Conservation (phyloP, 2,797 vertebrate species). For the Meda fulgida region DNA sequence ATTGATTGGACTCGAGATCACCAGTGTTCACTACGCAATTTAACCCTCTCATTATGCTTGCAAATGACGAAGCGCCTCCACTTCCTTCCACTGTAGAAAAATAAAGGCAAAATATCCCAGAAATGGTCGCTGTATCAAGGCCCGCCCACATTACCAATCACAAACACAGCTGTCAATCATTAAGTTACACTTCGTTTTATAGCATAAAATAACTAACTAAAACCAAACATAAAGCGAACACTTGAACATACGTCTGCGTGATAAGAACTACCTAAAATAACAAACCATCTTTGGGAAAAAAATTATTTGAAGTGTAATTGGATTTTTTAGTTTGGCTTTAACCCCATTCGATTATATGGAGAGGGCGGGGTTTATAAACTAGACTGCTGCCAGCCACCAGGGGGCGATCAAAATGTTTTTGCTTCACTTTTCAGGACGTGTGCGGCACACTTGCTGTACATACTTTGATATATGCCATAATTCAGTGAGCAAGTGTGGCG, state of each 20-base stretch:
- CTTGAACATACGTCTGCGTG: background rate
- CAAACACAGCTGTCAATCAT: background rate
- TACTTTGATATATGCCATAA: background rate
- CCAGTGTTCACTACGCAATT: background rate
- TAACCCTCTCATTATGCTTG: conserved; percentile 15
- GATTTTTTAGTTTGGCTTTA: background rate
- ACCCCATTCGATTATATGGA: background rate
- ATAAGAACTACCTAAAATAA: background rate
- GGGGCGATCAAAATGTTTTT: background rate
- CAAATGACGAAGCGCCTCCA: background rate
- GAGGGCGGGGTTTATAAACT: background rate
- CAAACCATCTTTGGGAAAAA: background rate
- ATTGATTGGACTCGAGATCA: conserved; percentile 60
- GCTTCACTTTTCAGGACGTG: background rate
- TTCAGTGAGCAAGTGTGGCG: background rate
- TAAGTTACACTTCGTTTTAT: background rate
- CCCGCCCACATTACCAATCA: background rate
- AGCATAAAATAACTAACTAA: background rate
- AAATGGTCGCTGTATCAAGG: background rate
- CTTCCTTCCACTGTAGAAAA: background rate
- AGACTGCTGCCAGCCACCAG: background rate
- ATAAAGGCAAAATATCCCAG: background rate
- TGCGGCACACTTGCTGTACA: background rate
- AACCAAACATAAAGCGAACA: background rate
- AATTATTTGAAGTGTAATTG: background rate